phyloP scores from a whole-genome alignment of 2,797 vertebrate species.

The Sebastes minor region DNA sequence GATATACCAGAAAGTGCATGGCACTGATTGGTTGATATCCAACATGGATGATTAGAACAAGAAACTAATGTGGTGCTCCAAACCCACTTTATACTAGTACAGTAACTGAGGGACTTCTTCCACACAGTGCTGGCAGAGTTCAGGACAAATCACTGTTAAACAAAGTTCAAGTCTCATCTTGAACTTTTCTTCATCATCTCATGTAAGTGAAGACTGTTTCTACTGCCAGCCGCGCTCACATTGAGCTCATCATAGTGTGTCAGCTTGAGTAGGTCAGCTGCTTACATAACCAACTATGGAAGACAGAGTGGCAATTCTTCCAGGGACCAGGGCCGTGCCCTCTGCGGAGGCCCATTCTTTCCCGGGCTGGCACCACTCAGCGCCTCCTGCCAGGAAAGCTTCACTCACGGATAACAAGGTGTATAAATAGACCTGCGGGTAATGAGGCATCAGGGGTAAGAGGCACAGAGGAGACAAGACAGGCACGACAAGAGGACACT shows the following conservation, averaged over 20 bases:
- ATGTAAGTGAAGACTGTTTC: background rate
- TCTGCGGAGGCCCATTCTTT: conserved; percentile 48
- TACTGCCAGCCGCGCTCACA: background rate
- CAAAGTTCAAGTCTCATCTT: background rate
- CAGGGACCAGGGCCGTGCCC: conserved; percentile 9
- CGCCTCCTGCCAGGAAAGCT: conserved; percentile 71
- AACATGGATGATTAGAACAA: background rate
- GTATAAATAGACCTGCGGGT: conserved; percentile 71
- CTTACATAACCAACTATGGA: conserved; percentile 49
- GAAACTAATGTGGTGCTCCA: background rate
- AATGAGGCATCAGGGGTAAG: conserved; percentile 45
- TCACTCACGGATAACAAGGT: conserved; percentile 61
- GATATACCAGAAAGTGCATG: background rate
- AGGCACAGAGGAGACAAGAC: conserved; percentile 40
- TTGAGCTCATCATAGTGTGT: conserved; percentile 10
- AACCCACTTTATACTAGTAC: background rate
- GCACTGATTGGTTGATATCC: background rate
- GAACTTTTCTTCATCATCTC: conserved; percentile 3
- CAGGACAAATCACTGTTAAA: background rate
- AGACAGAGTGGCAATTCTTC: conserved; percentile 45
- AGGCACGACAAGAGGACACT: conserved; percentile 26
- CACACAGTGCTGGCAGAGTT: background rate
- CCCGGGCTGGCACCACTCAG: conserved; percentile 55
- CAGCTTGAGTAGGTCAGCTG: conserved; percentile 19
- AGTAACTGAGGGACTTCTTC: background rate